Evolutionary conservation across 2,888 invertebrate species (phyloP), one percentile per base, ranked within the genome.

Genomic region (Gari tellinella): DNA sequence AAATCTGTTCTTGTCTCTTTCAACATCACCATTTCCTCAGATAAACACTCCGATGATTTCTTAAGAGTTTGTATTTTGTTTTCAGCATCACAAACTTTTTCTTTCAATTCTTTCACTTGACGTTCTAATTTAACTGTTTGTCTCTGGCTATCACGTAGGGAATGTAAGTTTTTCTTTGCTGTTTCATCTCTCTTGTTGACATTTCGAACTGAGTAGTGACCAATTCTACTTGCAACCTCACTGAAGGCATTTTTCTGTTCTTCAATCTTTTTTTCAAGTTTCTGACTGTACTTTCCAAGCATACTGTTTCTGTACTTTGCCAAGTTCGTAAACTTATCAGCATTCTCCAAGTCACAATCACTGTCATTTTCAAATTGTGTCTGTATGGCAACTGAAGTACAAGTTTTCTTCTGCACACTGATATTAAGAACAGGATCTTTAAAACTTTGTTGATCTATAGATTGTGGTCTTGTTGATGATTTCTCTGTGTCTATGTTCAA

Each of bases 171-270:
- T 14, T 38, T 37, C n/a, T 40, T 37, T 17, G 60, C 60, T 1
- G 49, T 60, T 49, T 60, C 49, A 15, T 60, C 60, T 4, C 60
- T 3, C 23, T 60, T 60, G 40, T 60, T 60, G 0, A 49, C 23
- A 38, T 60, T 60, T 7, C 49, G 48, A 8, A 60, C 40, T 8
- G 60, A 60, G 31, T 23, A 48, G 23, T 60, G 60, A 4, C 60
- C 60, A 19, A 49, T 37, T 31, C 40, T 60, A 15, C 12, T 31
- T 12, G 19, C 10, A 37, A 46, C 31, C 15, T 38, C n/a, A 37
- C 26, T 58, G 12, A 58, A 26, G 0, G 31, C 5, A 10, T 31
- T 31, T 10, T 41, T 56, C 43, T 56, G 56, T 12, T 56, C 56
- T 23, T 56, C 19, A 25, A 43, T 56, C 21, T 41, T 40, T 14